These are phyloP conservation scores for Notodonta dromedarius DNA, from an alignment of 2,888 invertebrate species.

Conservation along the genomic window DNA sequence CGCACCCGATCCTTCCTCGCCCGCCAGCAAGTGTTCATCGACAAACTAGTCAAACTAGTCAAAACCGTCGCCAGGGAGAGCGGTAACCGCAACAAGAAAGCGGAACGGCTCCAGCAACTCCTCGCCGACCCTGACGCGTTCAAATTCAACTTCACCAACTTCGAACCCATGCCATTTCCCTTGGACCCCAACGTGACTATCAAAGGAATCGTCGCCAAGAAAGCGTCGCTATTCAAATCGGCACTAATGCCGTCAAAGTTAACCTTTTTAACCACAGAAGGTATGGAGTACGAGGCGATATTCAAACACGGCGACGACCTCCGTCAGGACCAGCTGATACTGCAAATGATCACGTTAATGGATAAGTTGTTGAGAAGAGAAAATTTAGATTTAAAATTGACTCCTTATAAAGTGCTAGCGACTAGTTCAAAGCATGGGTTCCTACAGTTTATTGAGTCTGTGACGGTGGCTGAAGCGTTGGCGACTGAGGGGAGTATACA, in stretches of 20 bases:
- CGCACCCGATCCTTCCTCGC: conserved; percentile 90
- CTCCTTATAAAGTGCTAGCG: conserved; percentile 96
- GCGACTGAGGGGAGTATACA: conserved; percentile 95
- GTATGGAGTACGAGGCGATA: conserved; percentile 95
- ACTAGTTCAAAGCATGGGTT: conserved; percentile 98
- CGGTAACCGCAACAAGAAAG: conserved; percentile 96
- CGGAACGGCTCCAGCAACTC: conserved; percentile 93
- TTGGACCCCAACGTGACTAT: conserved; percentile 96
- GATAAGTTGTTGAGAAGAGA: conserved; percentile 97
- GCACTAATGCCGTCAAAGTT: conserved; percentile 97
- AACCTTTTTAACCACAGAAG: conserved; percentile 93
- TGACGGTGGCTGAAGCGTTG: conserved; percentile 95
- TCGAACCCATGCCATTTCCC: conserved; percentile 97
- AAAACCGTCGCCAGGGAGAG: conserved; percentile 95
- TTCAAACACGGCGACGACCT: conserved; percentile 99
- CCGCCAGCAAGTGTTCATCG: conserved; percentile 95
- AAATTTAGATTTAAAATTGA: conserved; percentile 97
- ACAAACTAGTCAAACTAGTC: conserved; percentile 94
- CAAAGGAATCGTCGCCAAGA: conserved; percentile 94
- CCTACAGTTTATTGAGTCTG: conserved; percentile 97
- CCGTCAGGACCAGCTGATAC: conserved; percentile 97
- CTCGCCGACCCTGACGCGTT: conserved; percentile 91
- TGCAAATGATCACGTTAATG: conserved; percentile 99
- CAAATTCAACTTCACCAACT: conserved; percentile 94
- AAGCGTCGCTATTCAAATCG: conserved; percentile 97